Evolutionary conservation across 1,140 invertebrate species (phyloP), one percentile per base, ranked within the genome.

Genomic region (Trichonephila inaurata): DNA sequence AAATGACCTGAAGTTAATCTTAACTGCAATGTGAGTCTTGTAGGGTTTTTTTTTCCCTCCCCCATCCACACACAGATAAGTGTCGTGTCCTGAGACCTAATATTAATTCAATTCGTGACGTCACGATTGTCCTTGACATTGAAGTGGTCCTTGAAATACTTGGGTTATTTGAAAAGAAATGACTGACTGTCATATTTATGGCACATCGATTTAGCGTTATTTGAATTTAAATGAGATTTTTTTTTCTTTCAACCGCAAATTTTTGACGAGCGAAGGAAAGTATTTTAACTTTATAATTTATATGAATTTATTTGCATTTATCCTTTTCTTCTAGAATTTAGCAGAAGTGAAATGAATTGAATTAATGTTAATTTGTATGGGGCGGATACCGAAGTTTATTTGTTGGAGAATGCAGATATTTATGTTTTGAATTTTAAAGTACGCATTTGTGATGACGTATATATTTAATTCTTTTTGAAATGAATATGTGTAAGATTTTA

Each of bases 71-170:
- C n/a, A n/a, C n/a, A n/a, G n/a, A n/a, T 19, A 33, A 40, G 16
- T 77, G 72, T 77, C 72, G 24, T 77, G 6, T 33, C 5, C 51
- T 2, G 7, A 51, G 51, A 51, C 51, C 51, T 12, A 51, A 40
- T 19, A 33, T 28, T 12, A 77, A 33, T 21, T 28, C 4, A 33
- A 16, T 18, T 18, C 18, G 4, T 83, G 82, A 83, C 82, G 82
- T 83, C 82, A 83, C 16, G n/a, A 51, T 83, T 60, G 44, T 21
- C 82, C 82, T 83, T 83, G 82, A 83, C 82, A 58, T 83, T 83
- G 82, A 51, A 24, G 16, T 1, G 51, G 28, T 83, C 82, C 44
- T 83, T 51, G 51, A 83, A 58, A 51, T 51, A 1, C 51, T 51
- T 51, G 51, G 82, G 12, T 10, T 19, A 58, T 83, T 77, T 18